These are phyloP conservation scores for Pachymerium ferrugineum DNA, from an alignment of 2,888 invertebrate genomes.

Conservation along the genomic window DNA sequence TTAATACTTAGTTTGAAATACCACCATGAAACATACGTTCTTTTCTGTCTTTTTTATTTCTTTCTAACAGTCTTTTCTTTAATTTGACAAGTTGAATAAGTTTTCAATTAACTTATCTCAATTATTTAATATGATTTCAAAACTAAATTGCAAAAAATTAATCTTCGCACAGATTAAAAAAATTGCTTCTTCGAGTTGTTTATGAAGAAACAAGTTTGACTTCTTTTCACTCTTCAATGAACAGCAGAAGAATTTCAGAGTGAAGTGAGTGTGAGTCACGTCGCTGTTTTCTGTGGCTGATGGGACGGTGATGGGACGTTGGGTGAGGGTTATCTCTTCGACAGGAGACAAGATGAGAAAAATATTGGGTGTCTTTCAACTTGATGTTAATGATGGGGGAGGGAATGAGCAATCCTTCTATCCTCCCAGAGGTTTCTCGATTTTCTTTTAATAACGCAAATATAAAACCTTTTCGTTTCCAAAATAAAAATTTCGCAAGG, in stretches of 20 bases:
- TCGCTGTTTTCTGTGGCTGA: neutral
- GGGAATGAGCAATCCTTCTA: neutral
- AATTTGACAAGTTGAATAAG: no score
- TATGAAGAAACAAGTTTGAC: neutral
- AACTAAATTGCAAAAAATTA: neutral
- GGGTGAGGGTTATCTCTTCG: constrained; percentile 9
- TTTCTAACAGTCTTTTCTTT: neutral
- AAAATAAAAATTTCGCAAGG: neutral
- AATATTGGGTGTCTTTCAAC: constrained; percentile 19
- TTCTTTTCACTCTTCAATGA: constrained; percentile 12
- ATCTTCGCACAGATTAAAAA: no score
- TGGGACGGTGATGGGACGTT: neutral
- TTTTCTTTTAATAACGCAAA: neutral
- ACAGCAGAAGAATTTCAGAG: constrained; percentile 19
- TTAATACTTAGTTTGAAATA: no score
- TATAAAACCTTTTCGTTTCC: neutral
- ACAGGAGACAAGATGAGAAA: constrained; percentile 5
- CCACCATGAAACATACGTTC: no score
- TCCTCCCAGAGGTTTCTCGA: neutral
- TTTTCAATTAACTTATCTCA: no score
- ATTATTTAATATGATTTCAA: no score
- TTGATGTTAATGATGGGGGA: neutral
- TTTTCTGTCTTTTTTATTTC: neutral
- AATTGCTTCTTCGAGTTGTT: neutral
- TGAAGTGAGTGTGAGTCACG: constrained; percentile 19